These are phyloP conservation scores for Scaptomyza cyrtandrae DNA, from an alignment of 2,888 invertebrate genomes.

Conservation along the genomic window DNA sequence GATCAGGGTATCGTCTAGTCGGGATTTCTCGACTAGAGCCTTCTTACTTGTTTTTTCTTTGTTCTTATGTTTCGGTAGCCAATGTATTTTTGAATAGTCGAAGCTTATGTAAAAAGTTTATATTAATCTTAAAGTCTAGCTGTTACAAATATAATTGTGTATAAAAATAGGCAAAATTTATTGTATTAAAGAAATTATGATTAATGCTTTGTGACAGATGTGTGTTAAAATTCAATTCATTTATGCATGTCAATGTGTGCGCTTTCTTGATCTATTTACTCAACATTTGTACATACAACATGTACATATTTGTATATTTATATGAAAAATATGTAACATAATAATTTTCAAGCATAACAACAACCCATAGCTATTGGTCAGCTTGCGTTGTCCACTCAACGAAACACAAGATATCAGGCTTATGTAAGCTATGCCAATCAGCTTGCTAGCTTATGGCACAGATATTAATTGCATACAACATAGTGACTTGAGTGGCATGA, in stretches of 20 bases:
- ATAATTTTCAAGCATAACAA: conserved; percentile 53
- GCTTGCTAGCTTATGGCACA: conserved; percentile 65
- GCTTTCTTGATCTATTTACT: conserved; percentile 40
- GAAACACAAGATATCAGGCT: conserved; percentile 57
- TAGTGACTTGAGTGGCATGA: conserved; percentile 59
- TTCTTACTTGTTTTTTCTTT: too few relatives aligned
- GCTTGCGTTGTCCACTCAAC: conserved; percentile 57
- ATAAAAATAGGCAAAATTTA: too few relatives aligned
- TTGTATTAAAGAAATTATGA: not conserved
- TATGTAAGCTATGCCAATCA: conserved; percentile 74
- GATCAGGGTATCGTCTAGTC: too few relatives aligned
- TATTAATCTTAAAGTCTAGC: too few relatives aligned
- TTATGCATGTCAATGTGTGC: not conserved
- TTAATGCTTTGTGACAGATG: conserved; percentile 10
- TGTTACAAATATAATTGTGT: too few relatives aligned
- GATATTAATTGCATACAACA: conserved; percentile 71
- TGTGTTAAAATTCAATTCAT: not conserved
- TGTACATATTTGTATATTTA: conserved; percentile 21
- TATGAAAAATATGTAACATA: conserved; percentile 46
- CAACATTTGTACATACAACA: too few relatives aligned
- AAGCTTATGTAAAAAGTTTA: too few relatives aligned
- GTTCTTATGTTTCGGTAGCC: not conserved
- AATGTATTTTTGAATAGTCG: not conserved
- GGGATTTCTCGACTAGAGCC: too few relatives aligned
- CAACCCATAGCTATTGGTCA: conserved; percentile 50